Evolutionary conservation across 2,113 vertebrate genomes (phyloP), one percentile per base, ranked within the genome.

Genomic region (Neodon shergylaensis): DNA sequence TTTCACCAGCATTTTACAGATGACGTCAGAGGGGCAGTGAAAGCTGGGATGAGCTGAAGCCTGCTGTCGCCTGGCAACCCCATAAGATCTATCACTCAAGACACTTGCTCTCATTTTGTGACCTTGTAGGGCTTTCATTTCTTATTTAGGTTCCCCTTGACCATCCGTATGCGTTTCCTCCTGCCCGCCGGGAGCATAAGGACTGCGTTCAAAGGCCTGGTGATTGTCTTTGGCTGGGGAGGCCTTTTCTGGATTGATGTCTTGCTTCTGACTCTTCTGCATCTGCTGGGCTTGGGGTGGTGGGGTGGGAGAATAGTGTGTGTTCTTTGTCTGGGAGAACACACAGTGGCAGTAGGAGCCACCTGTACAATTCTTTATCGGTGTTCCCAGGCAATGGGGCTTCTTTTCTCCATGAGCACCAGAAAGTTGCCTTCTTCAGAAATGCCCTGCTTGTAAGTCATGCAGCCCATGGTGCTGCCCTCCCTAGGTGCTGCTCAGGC

Each of bases 81-180:
- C 16, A 4, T 3, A 1, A 7, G 22, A 42, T 81, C 54, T 12
- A 3, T n/a, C 19, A 0, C 42, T 65, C 65, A 1, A 9, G 22
- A 49, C 33, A 2, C 39, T 39, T 24, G 5, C 76, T 85, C 19
- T 33, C 7, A 22, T 19, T 54, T 78, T 36, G 76, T 74, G 44
- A 24, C 10, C n/a, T 65, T 54, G 39, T 7, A 19, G n/a, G 44
- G 33, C 17, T 42, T 70, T 12, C 1, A 13, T 19, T 42, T 61
- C 28, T 13, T 36, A 1, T 0, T 65, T 11, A 12, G 52, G 52
- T 54, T 28, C 79, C 39, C 16, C 79, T 22, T 65, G 0, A 2
- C 5, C 3, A 10, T 21, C 31, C 47, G 1, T 14, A 10, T 14
- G 7, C 66, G 0, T 54, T 44, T 65, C 6, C 28, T 7, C 17